These are phyloP conservation scores for Leguminivora glycinivorella DNA, from an alignment of 1,140 invertebrate species.

Conservation along the genomic window DNA sequence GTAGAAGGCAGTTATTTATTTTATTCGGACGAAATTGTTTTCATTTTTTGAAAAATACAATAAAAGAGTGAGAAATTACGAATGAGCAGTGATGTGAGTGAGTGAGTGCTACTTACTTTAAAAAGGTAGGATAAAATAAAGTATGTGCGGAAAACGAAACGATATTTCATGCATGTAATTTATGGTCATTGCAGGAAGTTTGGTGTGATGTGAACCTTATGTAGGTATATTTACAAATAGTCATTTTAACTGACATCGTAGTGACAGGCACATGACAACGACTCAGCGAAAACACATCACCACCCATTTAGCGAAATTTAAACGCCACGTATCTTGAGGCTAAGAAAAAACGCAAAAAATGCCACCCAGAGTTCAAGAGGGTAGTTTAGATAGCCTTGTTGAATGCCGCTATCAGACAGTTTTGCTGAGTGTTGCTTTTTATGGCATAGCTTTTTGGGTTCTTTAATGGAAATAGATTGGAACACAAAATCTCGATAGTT, in stretches of 20 bases:
- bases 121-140: too few relatives aligned
- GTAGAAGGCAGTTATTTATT: too few relatives aligned
- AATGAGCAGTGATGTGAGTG: too few relatives aligned
- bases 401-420: background rate
- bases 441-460: slow-evolving; percentile 2
- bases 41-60: too few relatives aligned
- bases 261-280: background rate
- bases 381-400: slow-evolving; percentile 23
- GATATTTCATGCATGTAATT: too few relatives aligned
- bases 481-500: background rate
- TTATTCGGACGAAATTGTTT: too few relatives aligned
- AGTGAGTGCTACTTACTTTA: too few relatives aligned
- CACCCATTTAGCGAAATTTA: slow-evolving; percentile 20
- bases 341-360: slow-evolving; percentile 19
- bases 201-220: too few relatives aligned
- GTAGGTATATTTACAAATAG: background rate
- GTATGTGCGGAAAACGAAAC: too few relatives aligned
- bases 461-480: background rate
- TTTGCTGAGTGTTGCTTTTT: slow-evolving; percentile 21
- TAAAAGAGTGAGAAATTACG: too few relatives aligned
- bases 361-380: slow-evolving; percentile 23
- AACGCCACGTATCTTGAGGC: background rate
- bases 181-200: too few relatives aligned
- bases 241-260: background rate
- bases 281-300: background rate